Conservation (phyloP, 2,113 vertebrate species). For the Halichoerus grypus region DNA sequence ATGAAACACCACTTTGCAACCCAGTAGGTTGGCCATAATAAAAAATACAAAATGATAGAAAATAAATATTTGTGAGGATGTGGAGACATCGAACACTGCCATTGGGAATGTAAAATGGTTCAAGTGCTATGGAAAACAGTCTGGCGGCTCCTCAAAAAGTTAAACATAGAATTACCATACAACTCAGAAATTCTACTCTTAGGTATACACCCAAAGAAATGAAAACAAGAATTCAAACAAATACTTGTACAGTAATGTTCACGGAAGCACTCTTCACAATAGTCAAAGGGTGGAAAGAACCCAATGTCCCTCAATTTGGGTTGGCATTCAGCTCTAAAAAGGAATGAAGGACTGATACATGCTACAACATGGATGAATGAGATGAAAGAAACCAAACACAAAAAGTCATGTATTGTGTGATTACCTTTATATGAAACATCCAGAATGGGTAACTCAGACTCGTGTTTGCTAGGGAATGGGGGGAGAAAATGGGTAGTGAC, state of each 20-base stretch:
- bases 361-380: not conserved
- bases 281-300: not conserved
- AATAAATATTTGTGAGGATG: not conserved
- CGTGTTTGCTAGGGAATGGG: not conserved
- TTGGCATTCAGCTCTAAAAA: not conserved
- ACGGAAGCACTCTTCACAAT: not conserved
- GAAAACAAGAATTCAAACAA: not conserved
- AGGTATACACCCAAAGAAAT: not conserved
- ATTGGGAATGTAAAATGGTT: not conserved
- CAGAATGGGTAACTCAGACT: not conserved
- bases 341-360: not conserved
- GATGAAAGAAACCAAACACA: not conserved
- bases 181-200: not conserved
- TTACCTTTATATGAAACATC: not conserved
- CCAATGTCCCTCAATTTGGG: not conserved
- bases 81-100: not conserved
- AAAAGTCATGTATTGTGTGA: not conserved
- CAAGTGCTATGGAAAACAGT: not conserved
- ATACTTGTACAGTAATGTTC: not conserved
- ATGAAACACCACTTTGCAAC: not conserved
- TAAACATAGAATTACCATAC: not conserved
- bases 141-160: not conserved
- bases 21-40: not conserved
- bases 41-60: not conserved
- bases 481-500: not conserved